These are phyloP conservation scores for Ptychoptera contaminata DNA, from an alignment of 2,888 invertebrate genomes.

Conservation along the genomic window DNA sequence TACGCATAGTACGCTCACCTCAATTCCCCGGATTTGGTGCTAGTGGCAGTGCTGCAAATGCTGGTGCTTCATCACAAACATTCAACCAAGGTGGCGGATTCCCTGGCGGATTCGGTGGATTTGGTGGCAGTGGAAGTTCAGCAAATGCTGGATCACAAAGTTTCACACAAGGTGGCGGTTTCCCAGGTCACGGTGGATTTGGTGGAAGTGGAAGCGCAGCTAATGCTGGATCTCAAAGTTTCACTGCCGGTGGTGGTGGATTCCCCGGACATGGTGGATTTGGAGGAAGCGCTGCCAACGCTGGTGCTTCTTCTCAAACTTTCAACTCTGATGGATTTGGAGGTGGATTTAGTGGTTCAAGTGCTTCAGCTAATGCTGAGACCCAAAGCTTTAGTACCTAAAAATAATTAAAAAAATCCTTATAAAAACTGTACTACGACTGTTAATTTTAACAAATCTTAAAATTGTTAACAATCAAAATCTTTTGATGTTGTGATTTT, in stretches of 20 bases:
- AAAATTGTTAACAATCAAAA: no score
- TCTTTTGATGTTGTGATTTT: no score
- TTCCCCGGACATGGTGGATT: not conserved
- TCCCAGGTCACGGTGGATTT: not conserved
- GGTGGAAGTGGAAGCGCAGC: not conserved
- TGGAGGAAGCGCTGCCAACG: not conserved
- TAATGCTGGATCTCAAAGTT: not conserved
- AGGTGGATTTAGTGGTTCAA: constrained; percentile 1
- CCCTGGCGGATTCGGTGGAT: no score
- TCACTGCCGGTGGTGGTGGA: not conserved
- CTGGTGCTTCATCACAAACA: not conserved
- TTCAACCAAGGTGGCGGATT: not conserved
- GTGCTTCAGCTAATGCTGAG: not conserved
- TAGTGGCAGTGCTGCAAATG: not conserved
- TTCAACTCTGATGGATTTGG: not conserved
- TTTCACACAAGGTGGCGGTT: constrained; percentile 1
- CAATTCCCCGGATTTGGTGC: not conserved
- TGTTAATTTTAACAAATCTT: no score
- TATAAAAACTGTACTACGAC: no score
- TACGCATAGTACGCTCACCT: not conserved
- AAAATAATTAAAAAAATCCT: no score
- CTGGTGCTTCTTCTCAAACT: not conserved
- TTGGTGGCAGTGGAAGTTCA: no score
- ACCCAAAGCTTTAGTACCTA: not conserved
- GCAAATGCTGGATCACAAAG: no score